These are phyloP conservation scores for Chrysopilus asiliformis DNA, from an alignment of 2,888 invertebrate genomes.

Conservation along the genomic window DNA sequence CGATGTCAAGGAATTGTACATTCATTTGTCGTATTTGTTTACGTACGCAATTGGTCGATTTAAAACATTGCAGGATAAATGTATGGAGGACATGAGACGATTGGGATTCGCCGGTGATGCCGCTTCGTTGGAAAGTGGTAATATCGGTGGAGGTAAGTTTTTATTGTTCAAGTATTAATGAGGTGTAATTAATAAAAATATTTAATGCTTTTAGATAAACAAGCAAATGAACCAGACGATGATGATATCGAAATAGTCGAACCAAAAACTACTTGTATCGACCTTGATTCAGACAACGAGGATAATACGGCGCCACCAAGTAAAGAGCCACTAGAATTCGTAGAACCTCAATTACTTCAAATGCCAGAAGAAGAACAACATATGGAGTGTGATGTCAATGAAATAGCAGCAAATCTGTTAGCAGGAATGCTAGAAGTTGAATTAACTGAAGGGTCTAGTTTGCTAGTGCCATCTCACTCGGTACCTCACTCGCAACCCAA, in stretches of 20 bases:
- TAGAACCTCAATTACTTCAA: neutral
- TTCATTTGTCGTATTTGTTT: slow-evolving; percentile 33
- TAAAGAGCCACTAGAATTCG: neutral
- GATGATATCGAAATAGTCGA: neutral
- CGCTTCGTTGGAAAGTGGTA: slow-evolving; percentile 31
- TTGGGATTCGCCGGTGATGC: slow-evolving; percentile 34
- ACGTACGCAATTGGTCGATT: slow-evolving; percentile 35
- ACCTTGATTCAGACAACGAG: slow-evolving; percentile 33
- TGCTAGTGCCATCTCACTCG: slow-evolving; percentile 3
- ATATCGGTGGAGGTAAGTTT: slow-evolving; percentile 13
- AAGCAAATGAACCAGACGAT: slow-evolving; percentile 33
- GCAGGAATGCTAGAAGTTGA: slow-evolving; percentile 33
- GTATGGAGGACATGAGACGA: slow-evolving; percentile 31
- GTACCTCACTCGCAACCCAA: slow-evolving; percentile 17
- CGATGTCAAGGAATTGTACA: slow-evolving; percentile 35
- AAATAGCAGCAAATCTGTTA: slow-evolving; percentile 24
- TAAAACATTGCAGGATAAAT: slow-evolving; percentile 34
- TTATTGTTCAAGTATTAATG: neutral
- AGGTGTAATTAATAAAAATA: neutral
- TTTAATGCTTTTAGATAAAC: slow-evolving; percentile 25
- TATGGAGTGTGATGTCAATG: slow-evolving; percentile 19
- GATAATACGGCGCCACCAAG: slow-evolving; percentile 23
- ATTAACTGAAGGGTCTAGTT: slow-evolving; percentile 19
- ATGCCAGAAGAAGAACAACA: neutral
- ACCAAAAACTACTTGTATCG: slow-evolving; percentile 27